Evolutionary conservation across 1,140 invertebrate genomes (phyloP).

Genomic region (Dinoponera quadriceps): DNA sequence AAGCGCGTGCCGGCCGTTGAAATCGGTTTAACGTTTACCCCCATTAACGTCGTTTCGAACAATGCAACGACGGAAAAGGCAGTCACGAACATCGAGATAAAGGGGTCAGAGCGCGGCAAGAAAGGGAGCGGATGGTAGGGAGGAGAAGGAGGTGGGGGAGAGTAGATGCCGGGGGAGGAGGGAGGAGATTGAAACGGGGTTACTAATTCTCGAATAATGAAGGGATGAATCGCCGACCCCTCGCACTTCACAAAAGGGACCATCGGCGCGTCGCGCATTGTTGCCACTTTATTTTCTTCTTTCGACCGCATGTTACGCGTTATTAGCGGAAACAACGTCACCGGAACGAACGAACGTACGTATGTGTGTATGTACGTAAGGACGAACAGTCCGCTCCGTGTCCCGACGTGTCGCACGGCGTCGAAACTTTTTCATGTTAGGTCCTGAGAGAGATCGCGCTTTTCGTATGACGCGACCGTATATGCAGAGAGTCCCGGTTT

Average conservation of each 20-base stretch:
- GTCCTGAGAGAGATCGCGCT: slow-evolving; percentile 4
- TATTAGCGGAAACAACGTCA: slow-evolving; percentile 73
- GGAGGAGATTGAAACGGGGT: slow-evolving; percentile 79
- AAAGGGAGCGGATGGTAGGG: slow-evolving; percentile 44
- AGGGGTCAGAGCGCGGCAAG: slow-evolving; percentile 73
- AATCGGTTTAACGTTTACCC: slow-evolving; percentile 60
- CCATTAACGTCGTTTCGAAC: slow-evolving; percentile 51
- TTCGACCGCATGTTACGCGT: slow-evolving; percentile 70
- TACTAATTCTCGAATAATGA: slow-evolving; percentile 85
- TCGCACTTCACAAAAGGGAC: slow-evolving; percentile 69
- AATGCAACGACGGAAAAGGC: slow-evolving; percentile 62
- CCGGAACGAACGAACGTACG: slow-evolving; percentile 51
- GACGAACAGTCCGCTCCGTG: not conserved
- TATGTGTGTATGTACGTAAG: too few species aligned
- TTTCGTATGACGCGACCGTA: slow-evolving; percentile 16
- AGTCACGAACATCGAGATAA: slow-evolving; percentile 63
- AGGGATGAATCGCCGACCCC: slow-evolving; percentile 82
- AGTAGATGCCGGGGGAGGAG: slow-evolving; percentile 24
- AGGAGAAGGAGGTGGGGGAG: slow-evolving; percentile 30
- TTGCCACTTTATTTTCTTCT: slow-evolving; percentile 78
- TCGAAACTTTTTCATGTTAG: slow-evolving; percentile 40
- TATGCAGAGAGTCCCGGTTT: slow-evolving; percentile 19
- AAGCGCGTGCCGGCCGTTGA: slow-evolving; percentile 39
- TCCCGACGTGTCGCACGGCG: slow-evolving; percentile 1
- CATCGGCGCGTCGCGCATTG: slow-evolving; percentile 54